These are phyloP conservation scores for Acrocyrtus sp. DNA, from an alignment of 2,888 invertebrate species.

Conservation along the genomic window DNA sequence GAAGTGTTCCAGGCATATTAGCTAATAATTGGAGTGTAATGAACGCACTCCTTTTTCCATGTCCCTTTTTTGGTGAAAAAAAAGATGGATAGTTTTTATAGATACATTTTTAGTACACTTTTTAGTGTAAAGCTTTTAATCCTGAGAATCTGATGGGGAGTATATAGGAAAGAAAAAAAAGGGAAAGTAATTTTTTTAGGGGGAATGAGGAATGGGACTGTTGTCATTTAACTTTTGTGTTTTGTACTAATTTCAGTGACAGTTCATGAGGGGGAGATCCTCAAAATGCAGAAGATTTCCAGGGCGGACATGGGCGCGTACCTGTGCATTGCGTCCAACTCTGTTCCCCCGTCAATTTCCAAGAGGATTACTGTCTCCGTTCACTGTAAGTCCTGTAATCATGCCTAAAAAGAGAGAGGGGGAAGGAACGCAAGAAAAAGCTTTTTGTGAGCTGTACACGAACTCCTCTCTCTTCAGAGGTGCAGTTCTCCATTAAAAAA, in stretches of 20 bases:
- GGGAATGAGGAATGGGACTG: neutral
- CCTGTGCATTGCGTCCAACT: conserved; percentile 89
- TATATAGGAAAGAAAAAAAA: no score
- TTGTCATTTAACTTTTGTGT: conserved; percentile 26
- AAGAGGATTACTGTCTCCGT: conserved; percentile 78
- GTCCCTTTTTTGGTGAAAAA: no score
- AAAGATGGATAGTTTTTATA: no score
- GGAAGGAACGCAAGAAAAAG: no score
- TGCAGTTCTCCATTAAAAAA: no score
- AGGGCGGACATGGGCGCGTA: conserved; percentile 92
- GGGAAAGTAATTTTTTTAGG: neutral
- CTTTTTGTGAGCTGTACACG: no score
- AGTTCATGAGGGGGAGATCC: conserved; percentile 78
- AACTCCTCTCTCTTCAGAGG: no score
- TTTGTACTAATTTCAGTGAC: conserved; percentile 70
- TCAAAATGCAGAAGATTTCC: conserved; percentile 82
- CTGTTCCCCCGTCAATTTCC: conserved; percentile 87
- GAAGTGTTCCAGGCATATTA: neutral
- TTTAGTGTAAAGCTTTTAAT: no score
- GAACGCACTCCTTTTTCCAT: neutral
- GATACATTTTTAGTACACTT: no score
- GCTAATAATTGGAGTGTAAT: neutral
- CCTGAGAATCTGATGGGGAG: no score
- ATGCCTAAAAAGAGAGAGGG: no score
- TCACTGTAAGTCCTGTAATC: conserved; percentile 94